Evolutionary conservation across 1,140 invertebrate genomes (phyloP).

Genomic region (Musca domestica): DNA sequence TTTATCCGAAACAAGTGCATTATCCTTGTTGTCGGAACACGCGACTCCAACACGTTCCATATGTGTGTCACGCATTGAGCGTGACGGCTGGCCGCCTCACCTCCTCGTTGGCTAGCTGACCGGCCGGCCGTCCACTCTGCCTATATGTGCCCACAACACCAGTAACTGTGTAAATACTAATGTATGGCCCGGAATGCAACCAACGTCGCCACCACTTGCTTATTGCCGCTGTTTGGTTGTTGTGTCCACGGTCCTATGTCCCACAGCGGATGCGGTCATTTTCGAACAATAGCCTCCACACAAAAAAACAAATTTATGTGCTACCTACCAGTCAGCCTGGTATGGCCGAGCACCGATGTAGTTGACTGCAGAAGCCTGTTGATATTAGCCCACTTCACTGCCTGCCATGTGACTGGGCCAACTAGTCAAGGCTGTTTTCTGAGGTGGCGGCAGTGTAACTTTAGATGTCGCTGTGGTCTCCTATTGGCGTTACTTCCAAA

Average conservation of each 20-base stretch:
- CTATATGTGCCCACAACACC: neutral
- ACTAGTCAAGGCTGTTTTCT: slow-evolving; percentile 16
- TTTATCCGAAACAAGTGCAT: slow-evolving; percentile 16
- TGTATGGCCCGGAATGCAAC: neutral
- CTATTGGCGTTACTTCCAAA: too few relatives aligned
- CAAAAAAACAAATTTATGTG: slow-evolving; percentile 2
- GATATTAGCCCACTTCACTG: slow-evolving; percentile 9
- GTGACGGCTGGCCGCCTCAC: too few relatives aligned
- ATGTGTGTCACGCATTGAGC: neutral
- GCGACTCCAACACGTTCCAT: slow-evolving; percentile 21
- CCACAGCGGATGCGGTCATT: slow-evolving; percentile 18
- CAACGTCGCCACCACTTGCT: neutral
- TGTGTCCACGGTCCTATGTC: slow-evolving; percentile 1
- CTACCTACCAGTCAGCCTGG: too few relatives aligned
- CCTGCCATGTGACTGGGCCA: slow-evolving; percentile 9
- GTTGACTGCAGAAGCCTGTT: slow-evolving; percentile 7
- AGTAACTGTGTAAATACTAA: slow-evolving; percentile 12
- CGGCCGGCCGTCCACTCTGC: too few relatives aligned
- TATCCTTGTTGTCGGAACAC: slow-evolving; percentile 9
- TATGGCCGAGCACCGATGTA: too few relatives aligned
- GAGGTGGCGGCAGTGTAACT: too few relatives aligned
- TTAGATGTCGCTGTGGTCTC: too few relatives aligned
- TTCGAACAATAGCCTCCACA: slow-evolving; percentile 14
- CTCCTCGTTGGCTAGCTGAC: too few relatives aligned
- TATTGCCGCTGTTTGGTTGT: neutral